Evolutionary conservation across 2,888 invertebrate species (phyloP).

Genomic region (Schizotus pectinicornis): DNA sequence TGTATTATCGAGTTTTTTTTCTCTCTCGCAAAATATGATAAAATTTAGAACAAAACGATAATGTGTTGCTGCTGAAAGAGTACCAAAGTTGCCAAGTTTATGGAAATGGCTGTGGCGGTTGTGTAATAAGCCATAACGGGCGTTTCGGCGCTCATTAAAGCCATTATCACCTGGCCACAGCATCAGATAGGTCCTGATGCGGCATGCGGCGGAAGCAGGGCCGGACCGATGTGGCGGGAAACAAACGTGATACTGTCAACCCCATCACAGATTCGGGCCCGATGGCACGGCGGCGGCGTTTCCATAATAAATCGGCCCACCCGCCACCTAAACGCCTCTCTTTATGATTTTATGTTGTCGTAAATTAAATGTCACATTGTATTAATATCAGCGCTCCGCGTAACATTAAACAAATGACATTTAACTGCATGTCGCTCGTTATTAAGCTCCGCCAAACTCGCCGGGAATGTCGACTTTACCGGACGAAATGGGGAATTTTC

Average conservation of each 20-base stretch:
- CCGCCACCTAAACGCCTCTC: slow-evolving; percentile 39
- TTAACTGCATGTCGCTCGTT: slow-evolving; percentile 45
- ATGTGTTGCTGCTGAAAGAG: background rate
- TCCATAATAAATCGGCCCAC: slow-evolving; percentile 35
- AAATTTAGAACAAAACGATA: no score
- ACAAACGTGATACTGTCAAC: background rate
- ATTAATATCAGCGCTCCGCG: slow-evolving; percentile 44
- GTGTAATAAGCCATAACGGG: slow-evolving; percentile 34
- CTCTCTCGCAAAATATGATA: background rate
- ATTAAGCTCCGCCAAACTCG: slow-evolving; percentile 36
- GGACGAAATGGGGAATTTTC: slow-evolving; percentile 33
- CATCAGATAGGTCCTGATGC: slow-evolving; percentile 35
- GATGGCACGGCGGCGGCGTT: background rate
- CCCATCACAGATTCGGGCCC: slow-evolving; percentile 10
- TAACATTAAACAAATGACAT: slow-evolving; percentile 50
- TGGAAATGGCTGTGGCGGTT: slow-evolving; percentile 11
- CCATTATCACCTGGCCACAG: slow-evolving; percentile 46
- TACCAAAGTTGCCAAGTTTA: background rate
- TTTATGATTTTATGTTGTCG: slow-evolving; percentile 46
- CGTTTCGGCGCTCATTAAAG: slow-evolving; percentile 40
- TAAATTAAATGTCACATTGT: slow-evolving; percentile 52
- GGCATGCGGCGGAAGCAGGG: slow-evolving; percentile 4
- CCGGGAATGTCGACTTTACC: slow-evolving; percentile 30
- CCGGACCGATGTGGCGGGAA: background rate
- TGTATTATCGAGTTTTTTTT: background rate